These are phyloP conservation scores for Chrysomela aeneicollis DNA, from an alignment of 2,888 invertebrate genomes.

Conservation along the genomic window DNA sequence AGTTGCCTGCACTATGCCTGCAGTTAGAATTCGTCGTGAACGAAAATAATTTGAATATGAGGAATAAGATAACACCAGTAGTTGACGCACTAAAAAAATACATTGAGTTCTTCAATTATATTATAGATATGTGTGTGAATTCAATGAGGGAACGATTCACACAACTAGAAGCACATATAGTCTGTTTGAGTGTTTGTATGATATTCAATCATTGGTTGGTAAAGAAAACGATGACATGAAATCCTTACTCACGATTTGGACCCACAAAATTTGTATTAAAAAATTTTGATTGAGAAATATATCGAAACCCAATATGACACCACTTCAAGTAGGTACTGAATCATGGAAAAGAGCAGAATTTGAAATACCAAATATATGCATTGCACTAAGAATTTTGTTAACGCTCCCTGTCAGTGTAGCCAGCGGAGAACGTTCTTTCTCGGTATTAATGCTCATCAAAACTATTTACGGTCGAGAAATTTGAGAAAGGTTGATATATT, in stretches of 20 bases:
- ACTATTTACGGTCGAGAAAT: not conserved
- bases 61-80: not conserved
- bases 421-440: no score
- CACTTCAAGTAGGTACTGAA: no score
- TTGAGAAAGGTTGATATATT: not conserved
- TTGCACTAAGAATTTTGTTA: constrained; percentile 3
- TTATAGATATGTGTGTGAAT: not conserved
- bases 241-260: not conserved
- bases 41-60: not conserved
- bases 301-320: no score
- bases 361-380: constrained; percentile 5
- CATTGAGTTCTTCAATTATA: constrained; percentile 1
- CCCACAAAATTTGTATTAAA: constrained; percentile 5
- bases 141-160: constrained; percentile 3
- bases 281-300: no score
- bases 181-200: constrained; percentile 1
- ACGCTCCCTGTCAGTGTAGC: no score
- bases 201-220: no score
- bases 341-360: not conserved
- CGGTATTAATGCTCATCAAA: no score
- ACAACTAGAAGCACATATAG: not conserved
- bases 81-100: not conserved
- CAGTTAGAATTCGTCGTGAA: not conserved
- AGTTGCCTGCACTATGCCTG: no score
- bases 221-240: not conserved